Evolutionary conservation across 2,113 vertebrate genomes (phyloP).

Genomic region (Pollimyrus isidori): DNA sequence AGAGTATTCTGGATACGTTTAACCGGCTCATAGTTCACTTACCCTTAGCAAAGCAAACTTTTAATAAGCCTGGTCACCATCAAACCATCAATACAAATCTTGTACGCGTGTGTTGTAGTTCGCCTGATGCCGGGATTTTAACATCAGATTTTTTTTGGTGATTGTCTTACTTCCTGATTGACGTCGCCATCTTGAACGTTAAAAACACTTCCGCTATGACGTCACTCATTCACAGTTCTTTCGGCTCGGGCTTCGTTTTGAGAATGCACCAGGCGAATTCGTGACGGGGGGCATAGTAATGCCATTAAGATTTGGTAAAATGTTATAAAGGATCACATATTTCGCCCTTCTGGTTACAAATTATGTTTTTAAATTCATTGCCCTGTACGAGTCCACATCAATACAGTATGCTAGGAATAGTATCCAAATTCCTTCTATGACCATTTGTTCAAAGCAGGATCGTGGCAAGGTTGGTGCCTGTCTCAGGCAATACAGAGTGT

Average conservation of each 20-base stretch:
- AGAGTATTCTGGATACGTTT: background rate
- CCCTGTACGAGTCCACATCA: background rate
- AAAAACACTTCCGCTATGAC: slow-evolving; percentile 15
- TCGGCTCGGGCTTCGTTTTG: background rate
- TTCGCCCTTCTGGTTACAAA: background rate
- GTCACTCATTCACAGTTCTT: background rate
- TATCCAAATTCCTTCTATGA: background rate
- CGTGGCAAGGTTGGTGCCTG: background rate
- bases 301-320: background rate
- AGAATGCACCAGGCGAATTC: background rate
- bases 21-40: background rate
- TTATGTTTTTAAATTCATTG: background rate
- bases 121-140: slow-evolving; percentile 3
- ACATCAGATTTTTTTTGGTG: background rate
- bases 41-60: background rate
- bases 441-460: background rate
- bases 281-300: background rate
- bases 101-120: background rate
- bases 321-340: background rate
- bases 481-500: background rate
- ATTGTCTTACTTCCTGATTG: slow-evolving; percentile 24
- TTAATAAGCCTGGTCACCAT: slow-evolving; percentile 1
- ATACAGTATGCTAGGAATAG: background rate
- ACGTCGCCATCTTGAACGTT: slow-evolving; percentile 19
- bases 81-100: background rate